Base-by-base conservation (phyloP, 2,113 vertebrate species). In the Lepus europaeus region DNA sequence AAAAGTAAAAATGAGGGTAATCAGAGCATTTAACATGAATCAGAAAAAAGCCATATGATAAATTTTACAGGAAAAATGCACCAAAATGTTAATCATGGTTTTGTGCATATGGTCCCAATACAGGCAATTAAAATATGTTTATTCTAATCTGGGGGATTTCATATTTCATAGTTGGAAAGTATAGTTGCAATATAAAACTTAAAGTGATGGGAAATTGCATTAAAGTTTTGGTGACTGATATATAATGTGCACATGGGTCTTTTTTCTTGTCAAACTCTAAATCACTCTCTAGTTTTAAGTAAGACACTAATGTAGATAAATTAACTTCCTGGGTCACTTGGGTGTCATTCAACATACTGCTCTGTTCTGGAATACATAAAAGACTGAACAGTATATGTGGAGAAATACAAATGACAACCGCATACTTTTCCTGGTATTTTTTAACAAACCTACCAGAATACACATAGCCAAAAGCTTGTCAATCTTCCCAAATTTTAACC, bases 251-350 rank as follows among this genome's bases (percentile, higher is more conserved):
- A 63, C 68, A 45, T 61, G n/a, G 12, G 31, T 87, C 80, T 95
- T 80, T 89, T 69, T 83, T 87, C 76, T 81, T 90, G 13, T 83
- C 33, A 89, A 95, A 45, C 51, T 59, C 17, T 97, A 92, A 90
- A 72, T 91, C 68, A 91, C 17, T 36, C 77, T 23, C 56, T 73
- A 13, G 8, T 87, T 87, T 87, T 85, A 51, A 81, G 45, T 68
- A 56, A 87, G 89, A 83, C 80, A 64, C 29, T 89, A 94, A 94
- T 64, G 39, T 70, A 77, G 74, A 89, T 91, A 68, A 88, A 95
- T 95, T 80, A 84, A 91, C 29, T 84, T 53, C 29, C 66, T 61
- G 36, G 6, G 31, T 86, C 66, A 83, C 53, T 91, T 36, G 59
- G 74, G 66, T 61, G 8, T 81, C 61, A 45, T 91, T 86, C 33